Conservation (phyloP, 1,140 invertebrate species). For the Bombus confusus region DNA sequence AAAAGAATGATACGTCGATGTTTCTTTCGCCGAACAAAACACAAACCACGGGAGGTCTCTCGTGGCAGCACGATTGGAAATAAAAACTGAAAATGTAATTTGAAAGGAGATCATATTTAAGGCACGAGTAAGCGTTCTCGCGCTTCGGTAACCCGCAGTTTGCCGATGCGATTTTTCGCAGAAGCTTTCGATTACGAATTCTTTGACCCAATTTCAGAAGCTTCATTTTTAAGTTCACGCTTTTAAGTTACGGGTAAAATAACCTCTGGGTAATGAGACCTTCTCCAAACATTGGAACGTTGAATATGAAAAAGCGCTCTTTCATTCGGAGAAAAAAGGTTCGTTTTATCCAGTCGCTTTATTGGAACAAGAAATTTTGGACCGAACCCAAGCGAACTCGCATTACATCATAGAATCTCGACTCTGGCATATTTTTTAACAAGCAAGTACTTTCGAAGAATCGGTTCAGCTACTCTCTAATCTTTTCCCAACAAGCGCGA, state of each 20-base stretch:
- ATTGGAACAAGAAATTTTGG: constrained; percentile 5
- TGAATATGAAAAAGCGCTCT: neutral
- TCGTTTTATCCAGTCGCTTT: neutral
- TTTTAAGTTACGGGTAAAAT: neutral
- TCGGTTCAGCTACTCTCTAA: neutral
- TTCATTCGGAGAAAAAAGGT: neutral
- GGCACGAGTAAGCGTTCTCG: neutral
- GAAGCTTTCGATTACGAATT: constrained; percentile 7
- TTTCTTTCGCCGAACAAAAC: neutral
- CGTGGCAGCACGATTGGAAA: neutral
- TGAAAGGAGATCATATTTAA: neutral
- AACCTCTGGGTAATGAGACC: neutral
- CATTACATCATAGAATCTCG: neutral
- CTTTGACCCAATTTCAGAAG: neutral
- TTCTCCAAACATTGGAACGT: neutral
- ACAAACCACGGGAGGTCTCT: neutral
- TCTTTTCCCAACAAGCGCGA: neutral
- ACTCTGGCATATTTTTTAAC: neutral
- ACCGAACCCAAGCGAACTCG: neutral
- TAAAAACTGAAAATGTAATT: constrained; percentile 2
- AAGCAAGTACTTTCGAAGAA: neutral
- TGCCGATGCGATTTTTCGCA: no score
- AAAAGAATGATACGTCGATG: neutral
- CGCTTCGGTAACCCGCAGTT: no score
- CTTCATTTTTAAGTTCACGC: neutral